Evolutionary conservation across 2,113 vertebrate species (phyloP), one percentile per base, ranked within the genome.

Genomic region (Todiramphus saurophagus): DNA sequence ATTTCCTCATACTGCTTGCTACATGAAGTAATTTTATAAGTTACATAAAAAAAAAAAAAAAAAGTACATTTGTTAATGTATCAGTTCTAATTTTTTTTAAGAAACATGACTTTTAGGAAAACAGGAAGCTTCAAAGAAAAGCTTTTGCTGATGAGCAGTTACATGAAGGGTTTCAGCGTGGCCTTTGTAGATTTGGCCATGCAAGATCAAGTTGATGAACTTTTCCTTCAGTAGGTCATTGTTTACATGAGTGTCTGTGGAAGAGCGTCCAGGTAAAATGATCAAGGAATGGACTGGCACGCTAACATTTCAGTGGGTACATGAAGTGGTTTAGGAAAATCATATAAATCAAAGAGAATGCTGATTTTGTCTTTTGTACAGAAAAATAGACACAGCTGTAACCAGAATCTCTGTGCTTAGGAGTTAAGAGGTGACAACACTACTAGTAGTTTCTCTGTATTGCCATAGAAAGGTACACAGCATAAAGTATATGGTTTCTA

Each of bases 61-160:
- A 73, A 83, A 73, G 74, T 68, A 74, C 90, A 95, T 95, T 89
- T 94, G 75, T 94, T 93, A 95, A 95, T 68, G 41, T 94, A 96
- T 94, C 63, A 81, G 93, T 97, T 96, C 21, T 92, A 41, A 87
- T 94, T 92, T 94, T 97, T 80, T 80, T 31, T 72, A 85, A 81
- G 11, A 62, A 97, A 88, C 68, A 58, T n/a, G 60, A 64, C 60
- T 83, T 94, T 58, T 66, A 91, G 31, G 87, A 88, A 96, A 96
- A 93, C 48, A 90, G 59, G 74, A 95, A 91, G 39, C 66, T 90
- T 94, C 80, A 89, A 72, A 33, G 11, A 90, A 95, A 94, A 84
- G 31, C 51, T 81, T 91, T 91, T 70, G 53, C 92, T 97, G 96
- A 78, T 30, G 31, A 86, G 79, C 44, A 95, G 93, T 83, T 96